These are phyloP conservation scores for Drosophila quinaria DNA, from an alignment of 2,888 invertebrate genomes.

Conservation along the genomic window DNA sequence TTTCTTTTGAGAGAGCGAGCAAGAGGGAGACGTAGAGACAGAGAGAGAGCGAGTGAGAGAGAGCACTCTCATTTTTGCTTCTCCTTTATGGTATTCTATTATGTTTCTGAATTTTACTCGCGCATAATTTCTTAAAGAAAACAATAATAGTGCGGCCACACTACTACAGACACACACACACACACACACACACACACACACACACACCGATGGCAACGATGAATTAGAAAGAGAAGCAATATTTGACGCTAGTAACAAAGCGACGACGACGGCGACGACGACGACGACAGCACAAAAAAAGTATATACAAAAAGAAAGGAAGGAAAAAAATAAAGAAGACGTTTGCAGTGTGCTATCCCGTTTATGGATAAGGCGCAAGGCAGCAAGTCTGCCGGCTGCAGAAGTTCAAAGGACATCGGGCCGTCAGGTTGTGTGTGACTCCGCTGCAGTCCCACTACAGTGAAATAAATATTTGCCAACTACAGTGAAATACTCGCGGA, in stretches of 20 bases:
- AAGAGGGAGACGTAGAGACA: slow-evolving; percentile 24
- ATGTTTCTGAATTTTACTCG: slow-evolving; percentile 56
- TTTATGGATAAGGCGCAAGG: slow-evolving; percentile 78
- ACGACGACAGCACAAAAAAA: slow-evolving; percentile 22
- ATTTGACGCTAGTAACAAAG: slow-evolving; percentile 52
- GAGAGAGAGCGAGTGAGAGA: slow-evolving; percentile 39
- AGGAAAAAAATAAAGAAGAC: slow-evolving; percentile 61
- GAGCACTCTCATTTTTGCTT: slow-evolving; percentile 37
- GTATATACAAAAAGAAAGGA: slow-evolving; percentile 10
- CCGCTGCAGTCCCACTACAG: slow-evolving; percentile 31
- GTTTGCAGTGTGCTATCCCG: slow-evolving; percentile 75
- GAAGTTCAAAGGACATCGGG: slow-evolving; percentile 84
- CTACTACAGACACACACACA: slow-evolving; percentile 6
- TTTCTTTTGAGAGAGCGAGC: slow-evolving; percentile 34
- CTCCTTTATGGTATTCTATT: slow-evolving; percentile 43
- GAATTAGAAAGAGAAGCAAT: slow-evolving; percentile 65
- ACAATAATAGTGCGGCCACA: slow-evolving; percentile 59
- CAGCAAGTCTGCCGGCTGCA: slow-evolving; percentile 76
- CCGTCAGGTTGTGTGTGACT: slow-evolving; percentile 81
- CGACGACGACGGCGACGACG: slow-evolving; percentile 34
- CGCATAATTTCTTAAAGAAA: slow-evolving; percentile 80
- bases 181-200: slow-evolving; percentile 8
- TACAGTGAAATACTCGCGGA: slow-evolving; percentile 13
- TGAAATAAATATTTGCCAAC: slow-evolving; percentile 12
- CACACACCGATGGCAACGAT: slow-evolving; percentile 17